phyloP scores from a whole-genome alignment of 2,113 vertebrate species.

The Grammomys dolichurus region DNA sequence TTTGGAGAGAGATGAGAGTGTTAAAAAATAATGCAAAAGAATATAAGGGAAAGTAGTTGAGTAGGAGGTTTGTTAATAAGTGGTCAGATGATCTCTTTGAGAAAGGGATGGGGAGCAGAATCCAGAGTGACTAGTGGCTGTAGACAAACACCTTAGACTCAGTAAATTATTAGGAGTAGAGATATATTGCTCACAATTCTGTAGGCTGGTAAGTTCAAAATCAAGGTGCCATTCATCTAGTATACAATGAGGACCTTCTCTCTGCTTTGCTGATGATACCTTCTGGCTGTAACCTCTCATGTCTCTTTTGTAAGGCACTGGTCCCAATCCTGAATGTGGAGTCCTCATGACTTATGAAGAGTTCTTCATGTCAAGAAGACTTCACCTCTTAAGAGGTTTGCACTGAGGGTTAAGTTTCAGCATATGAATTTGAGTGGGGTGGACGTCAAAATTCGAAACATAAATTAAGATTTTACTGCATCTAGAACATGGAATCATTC shows the following conservation, averaged over 20 bases:
- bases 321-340: background rate
- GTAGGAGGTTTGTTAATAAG: background rate
- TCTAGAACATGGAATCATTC: background rate
- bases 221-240: background rate
- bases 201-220: background rate
- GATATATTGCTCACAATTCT: background rate
- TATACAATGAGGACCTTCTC: background rate
- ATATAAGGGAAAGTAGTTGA: background rate
- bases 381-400: too few species aligned
- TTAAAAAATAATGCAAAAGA: background rate
- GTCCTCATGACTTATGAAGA: too few species aligned
- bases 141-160: background rate
- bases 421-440: background rate
- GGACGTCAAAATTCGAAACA: background rate
- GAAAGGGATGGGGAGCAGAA: background rate
- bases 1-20: background rate
- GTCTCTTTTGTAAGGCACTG: background rate
- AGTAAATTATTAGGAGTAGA: background rate
- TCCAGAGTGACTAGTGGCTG: background rate
- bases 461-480: background rate
- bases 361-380: background rate
- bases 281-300: background rate
- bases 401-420: background rate
- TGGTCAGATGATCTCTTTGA: background rate
- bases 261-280: background rate